Conservation (phyloP, 2,888 invertebrate species). For the Chrysolina oricalcia region DNA sequence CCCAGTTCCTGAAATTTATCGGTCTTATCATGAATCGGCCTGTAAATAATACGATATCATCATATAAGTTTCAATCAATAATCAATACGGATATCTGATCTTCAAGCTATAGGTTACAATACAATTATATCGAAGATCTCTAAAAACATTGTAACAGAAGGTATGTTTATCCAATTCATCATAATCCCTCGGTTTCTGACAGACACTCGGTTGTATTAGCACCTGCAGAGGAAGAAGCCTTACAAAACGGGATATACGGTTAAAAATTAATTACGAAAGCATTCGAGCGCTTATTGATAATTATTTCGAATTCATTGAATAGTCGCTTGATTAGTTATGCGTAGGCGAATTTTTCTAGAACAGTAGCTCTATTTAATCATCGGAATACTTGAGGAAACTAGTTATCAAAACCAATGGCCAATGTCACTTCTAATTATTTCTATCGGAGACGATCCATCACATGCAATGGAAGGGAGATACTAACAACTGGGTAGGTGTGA, state of each 20-base stretch:
- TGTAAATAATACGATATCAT: neutral
- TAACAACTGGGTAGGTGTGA: no score
- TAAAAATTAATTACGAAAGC: conserved; percentile 25
- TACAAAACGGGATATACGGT: conserved; percentile 12
- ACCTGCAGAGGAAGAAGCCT: conserved; percentile 6
- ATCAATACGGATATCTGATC: neutral
- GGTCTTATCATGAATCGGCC: neutral
- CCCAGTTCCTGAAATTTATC: neutral
- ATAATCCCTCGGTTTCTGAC: neutral
- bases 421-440: no score
- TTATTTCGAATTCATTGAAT: conserved; percentile 34
- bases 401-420: no score
- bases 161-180: neutral
- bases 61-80: no score
- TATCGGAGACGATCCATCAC: no score
- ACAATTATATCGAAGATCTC: neutral
- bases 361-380: neutral
- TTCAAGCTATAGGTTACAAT: neutral
- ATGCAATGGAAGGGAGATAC: no score
- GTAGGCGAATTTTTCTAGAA: neutral
- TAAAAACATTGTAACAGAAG: neutral
- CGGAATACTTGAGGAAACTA: neutral
- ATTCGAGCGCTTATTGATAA: conserved; percentile 32
- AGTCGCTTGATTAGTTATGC: conserved; percentile 33
- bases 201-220: neutral